A percentile compares a stretch with the other conserved stretches of the same genome.
These are phyloP conservation scores for Sandelia bainsii DNA, from an alignment of 2,797 vertebrate species.

Conservation along the genomic window DNA sequence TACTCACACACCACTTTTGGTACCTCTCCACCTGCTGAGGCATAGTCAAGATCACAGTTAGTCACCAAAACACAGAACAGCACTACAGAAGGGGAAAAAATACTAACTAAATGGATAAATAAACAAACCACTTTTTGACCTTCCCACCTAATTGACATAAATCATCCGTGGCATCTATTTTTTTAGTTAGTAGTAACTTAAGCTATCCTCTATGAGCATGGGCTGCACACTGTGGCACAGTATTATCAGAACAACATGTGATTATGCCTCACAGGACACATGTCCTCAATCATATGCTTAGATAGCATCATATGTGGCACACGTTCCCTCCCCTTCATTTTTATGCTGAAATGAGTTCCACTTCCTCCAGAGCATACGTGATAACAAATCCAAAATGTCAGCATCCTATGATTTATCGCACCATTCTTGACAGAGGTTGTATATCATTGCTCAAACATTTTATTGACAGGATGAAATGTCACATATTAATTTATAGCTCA, in stretches of 20 bases:
- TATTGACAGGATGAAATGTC: constrained; percentile 71
- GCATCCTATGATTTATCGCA: constrained; percentile 64
- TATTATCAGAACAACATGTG: constrained; percentile 50
- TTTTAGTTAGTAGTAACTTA: constrained; percentile 12
- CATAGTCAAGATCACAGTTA: constrained; percentile 23
- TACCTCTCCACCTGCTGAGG: constrained; percentile 28
- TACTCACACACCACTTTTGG: constrained; percentile 24
- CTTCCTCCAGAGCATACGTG: constrained; percentile 59
- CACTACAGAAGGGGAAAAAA: constrained; percentile 16
- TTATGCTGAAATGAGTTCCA: constrained; percentile 57
- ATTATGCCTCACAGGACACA: constrained; percentile 63
- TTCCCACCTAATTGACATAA: constrained; percentile 44
- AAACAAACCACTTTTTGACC: constrained; percentile 47
- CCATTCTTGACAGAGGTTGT: constrained; percentile 50
- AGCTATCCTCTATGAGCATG: constrained; percentile 45
- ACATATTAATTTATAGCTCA: constrained; percentile 65
- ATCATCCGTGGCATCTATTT: constrained; percentile 25
- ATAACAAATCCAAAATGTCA: constrained; percentile 75
- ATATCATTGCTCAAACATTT: constrained; percentile 64
- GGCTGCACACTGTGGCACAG: constrained; percentile 45
- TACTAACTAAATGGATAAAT: constrained; percentile 30
- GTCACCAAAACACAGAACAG: constrained; percentile 31
- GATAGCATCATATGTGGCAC: constrained; percentile 61
- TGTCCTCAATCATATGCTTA: constrained; percentile 64
- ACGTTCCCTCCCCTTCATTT: constrained; percentile 42